These are phyloP conservation scores for Drosophila niveifrons DNA, from an alignment of 2,888 invertebrate species.

Conservation along the genomic window DNA sequence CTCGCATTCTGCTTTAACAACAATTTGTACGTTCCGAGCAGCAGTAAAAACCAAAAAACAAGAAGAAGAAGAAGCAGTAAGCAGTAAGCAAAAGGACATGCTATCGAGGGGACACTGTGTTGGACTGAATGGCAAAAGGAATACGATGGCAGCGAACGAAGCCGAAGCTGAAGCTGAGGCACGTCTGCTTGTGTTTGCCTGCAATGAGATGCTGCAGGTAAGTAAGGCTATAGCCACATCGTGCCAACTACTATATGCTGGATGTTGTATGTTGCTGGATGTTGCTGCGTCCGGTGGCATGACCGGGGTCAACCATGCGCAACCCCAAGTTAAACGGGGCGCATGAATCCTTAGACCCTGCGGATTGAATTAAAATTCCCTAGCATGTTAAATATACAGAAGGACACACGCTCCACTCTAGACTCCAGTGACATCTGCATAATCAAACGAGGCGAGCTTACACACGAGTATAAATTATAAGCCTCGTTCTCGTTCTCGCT, in stretches of 20 bases:
- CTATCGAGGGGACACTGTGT: neutral
- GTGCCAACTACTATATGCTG: neutral
- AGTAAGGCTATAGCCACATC: constrained; percentile 41
- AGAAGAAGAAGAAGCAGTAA: too few relatives aligned
- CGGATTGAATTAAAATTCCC: constrained; percentile 45
- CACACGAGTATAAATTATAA: constrained; percentile 18
- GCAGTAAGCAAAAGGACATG: neutral
- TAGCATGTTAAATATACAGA: constrained; percentile 49
- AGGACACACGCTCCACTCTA: constrained; percentile 7
- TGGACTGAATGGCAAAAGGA: constrained; percentile 82
- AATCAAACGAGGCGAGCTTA: constrained; percentile 12
- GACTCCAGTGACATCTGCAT: constrained; percentile 27
- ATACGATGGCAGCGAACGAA: constrained; percentile 84
- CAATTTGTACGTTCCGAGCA: constrained; percentile 12
- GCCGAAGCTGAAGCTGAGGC: constrained; percentile 79
- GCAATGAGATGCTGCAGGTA: constrained; percentile 84
- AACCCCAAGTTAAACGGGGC: constrained; percentile 37
- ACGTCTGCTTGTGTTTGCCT: constrained; percentile 84
- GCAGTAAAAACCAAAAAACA: neutral
- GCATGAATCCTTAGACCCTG: constrained; percentile 37
- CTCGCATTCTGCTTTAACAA: constrained; percentile 17
- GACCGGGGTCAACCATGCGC: constrained; percentile 37
- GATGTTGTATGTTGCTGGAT: neutral
- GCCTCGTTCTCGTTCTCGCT: neutral
- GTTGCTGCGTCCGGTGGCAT: constrained; percentile 5